Base-by-base conservation (phyloP, 1,140 invertebrate genomes). In the Hyles vespertilio region DNA sequence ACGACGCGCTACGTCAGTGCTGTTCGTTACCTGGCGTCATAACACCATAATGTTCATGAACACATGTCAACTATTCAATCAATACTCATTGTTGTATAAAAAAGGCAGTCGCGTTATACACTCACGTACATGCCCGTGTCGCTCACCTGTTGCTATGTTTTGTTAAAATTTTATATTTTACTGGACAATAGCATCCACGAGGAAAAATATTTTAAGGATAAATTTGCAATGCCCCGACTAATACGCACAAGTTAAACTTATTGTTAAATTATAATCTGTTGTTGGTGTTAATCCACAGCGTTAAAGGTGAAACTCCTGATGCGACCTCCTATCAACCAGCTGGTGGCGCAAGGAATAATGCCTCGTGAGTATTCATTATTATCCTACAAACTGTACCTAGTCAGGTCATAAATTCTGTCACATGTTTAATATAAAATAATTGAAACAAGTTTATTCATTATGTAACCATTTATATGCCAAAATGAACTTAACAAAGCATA, bases 311-410 rank as follows among this genome's bases (percentile, higher is more conserved):
- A 99, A 91, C 91, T 99, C 87, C 96, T 98, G 95, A 92, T 98
- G 85, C 92, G 98, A 83, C 91, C 97, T 76, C 97, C 98, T 50
- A 94, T 98, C 72, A 97, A 96, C 90, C 97, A 99, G 89, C 92
- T 99, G 62, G 96, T 98, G 67, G 97, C 96, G 67, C 97, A 98
- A 92, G 98, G 98, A 89, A 99, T 99, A 78, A 96, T 99, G 93
- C 97, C 98, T 85, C 95, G 98, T 99, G 94, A 98, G 97, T 98
- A 72, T 59, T 36, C 10, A 33, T 4, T 33, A 33, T 51, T 5
- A 33, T 6, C 6, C n/a, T 51, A 32, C 32, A 40, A 5, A 40
- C 3, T 40, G 8, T 40, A 36, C 3, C 3, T 36, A 36, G n/a
- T n/a, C n/a, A n/a, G n/a, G n/a, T n/a, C n/a, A n/a, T n/a, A n/a